These are phyloP conservation scores for Musca vetustissima DNA, from an alignment of 1,140 invertebrate species.

Conservation along the genomic window DNA sequence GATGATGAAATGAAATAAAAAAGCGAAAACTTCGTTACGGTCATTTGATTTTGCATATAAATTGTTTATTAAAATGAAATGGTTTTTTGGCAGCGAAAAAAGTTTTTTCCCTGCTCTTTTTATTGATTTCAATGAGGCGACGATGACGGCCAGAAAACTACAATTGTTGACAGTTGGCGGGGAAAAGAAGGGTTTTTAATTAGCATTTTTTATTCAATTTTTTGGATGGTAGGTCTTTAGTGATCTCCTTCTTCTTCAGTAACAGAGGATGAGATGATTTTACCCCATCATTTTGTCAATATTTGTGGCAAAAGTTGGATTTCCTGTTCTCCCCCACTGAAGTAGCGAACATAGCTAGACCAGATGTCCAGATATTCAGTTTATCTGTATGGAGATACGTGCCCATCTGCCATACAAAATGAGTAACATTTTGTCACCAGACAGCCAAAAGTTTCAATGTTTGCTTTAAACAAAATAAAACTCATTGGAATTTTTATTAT, in stretches of 20 bases:
- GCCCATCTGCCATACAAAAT: not conserved
- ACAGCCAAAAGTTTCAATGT: not conserved
- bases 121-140: conserved; percentile 7
- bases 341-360: too few species aligned
- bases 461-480: conserved; percentile 19
- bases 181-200: conserved; percentile 6
- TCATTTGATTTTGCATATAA: conserved; percentile 23
- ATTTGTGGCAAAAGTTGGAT: not conserved
- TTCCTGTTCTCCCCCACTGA: not conserved
- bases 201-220: conserved; percentile 4
- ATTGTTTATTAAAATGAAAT: conserved; percentile 17
- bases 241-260: not conserved
- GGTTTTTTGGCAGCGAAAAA: not conserved
- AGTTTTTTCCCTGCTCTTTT: not conserved
- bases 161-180: too few species aligned
- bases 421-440: too few species aligned
- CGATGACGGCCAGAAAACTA: too few species aligned
- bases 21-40: conserved; percentile 10
- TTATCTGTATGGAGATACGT: not conserved
- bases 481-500: conserved; percentile 9
- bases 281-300: conserved; percentile 12
- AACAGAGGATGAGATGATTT: not conserved
- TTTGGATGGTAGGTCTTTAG: not conserved
- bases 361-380: not conserved
- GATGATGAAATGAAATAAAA: not conserved